These are phyloP conservation scores for Diogma glabrata DNA, from an alignment of 2,888 invertebrate genomes.

Conservation along the genomic window DNA sequence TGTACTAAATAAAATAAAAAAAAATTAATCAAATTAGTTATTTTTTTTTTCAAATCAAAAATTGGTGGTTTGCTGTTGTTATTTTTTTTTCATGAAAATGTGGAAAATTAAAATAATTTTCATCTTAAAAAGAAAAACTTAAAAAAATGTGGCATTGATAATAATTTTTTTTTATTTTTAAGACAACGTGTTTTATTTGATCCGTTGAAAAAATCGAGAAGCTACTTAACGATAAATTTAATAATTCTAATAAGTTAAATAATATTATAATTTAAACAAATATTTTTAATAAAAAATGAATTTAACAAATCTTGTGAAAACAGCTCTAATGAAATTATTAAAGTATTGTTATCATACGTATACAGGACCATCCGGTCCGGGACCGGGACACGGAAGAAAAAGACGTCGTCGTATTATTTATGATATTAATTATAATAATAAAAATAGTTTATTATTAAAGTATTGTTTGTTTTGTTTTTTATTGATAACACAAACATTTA, in stretches of 20 bases:
- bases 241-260: neutral
- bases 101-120: too few relatives aligned
- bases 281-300: neutral
- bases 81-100: too few relatives aligned
- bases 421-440: neutral
- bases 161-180: too few relatives aligned
- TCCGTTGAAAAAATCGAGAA: too few relatives aligned
- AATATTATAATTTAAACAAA: neutral
- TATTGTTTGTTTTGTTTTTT: neutral
- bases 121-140: too few relatives aligned
- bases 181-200: too few relatives aligned
- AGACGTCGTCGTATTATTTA: slow-evolving; percentile 10
- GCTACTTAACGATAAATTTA: neutral
- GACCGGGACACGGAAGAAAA: slow-evolving; percentile 14
- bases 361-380: slow-evolving; percentile 17
- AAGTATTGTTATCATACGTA: slow-evolving; percentile 10
- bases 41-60: too few relatives aligned
- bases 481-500: neutral
- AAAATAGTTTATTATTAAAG: neutral
- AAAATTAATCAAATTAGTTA: too few relatives aligned
- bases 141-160: too few relatives aligned
- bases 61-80: too few relatives aligned
- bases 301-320: neutral
- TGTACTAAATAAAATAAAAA: too few relatives aligned
- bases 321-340: slow-evolving; percentile 3